A percentile compares a stretch with the other conserved stretches of the same genome.
Conservation (phyloP, 2,797 vertebrate species). For the Emys orbicularis region DNA sequence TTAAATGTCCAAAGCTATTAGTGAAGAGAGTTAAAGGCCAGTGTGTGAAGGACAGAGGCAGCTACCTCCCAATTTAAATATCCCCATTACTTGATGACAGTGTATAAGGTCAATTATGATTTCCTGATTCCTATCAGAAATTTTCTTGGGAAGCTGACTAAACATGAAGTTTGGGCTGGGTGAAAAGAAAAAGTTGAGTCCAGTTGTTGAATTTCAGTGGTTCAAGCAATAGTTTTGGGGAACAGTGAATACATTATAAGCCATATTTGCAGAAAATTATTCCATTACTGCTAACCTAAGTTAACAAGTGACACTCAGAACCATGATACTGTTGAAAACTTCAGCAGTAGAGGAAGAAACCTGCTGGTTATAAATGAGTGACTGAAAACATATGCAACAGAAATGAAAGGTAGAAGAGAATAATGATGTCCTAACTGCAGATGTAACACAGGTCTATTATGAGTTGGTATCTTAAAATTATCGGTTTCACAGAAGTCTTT, state of each 20-base stretch:
- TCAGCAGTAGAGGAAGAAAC: background rate
- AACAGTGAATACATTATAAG: background rate
- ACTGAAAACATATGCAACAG: background rate
- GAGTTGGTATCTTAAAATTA: background rate
- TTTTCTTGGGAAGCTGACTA: slow-evolving; percentile 23
- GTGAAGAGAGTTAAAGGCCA: slow-evolving; percentile 59
- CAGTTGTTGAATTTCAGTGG: background rate
- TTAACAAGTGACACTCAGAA: background rate
- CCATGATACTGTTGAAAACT: background rate
- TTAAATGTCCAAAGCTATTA: slow-evolving; percentile 86
- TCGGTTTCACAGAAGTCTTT: background rate
- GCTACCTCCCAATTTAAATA: slow-evolving; percentile 50
- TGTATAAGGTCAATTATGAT: slow-evolving; percentile 54
- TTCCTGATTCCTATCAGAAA: background rate
- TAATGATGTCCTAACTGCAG: background rate
- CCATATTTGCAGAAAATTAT: background rate
- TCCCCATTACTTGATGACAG: slow-evolving; percentile 29
- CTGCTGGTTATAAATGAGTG: background rate
- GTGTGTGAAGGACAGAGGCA: slow-evolving; percentile 67
- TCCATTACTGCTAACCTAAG: background rate
- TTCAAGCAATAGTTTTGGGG: background rate
- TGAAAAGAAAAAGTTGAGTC: background rate
- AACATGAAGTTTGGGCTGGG: background rate
- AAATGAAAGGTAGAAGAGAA: background rate
- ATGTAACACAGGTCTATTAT: background rate